These are phyloP conservation scores for Halcyon smyrnensis DNA, from an alignment of 2,797 vertebrate species.

Conservation along the genomic window DNA sequence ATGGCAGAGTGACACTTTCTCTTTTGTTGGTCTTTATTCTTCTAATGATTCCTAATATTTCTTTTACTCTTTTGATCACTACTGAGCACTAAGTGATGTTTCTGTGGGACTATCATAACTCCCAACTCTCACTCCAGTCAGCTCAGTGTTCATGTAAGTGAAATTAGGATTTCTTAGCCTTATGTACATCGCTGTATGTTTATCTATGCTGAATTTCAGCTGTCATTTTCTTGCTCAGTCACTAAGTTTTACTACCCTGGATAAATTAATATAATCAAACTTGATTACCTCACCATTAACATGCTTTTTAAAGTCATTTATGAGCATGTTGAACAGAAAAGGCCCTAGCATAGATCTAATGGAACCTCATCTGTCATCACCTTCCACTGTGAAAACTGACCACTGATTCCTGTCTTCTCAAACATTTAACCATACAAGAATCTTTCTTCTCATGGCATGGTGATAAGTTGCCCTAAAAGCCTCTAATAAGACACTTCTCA, in stretches of 20 bases:
- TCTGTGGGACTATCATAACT: not conserved
- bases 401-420: not conserved
- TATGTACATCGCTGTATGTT: not conserved
- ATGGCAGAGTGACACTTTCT: not conserved
- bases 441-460: not conserved
- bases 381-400: not conserved
- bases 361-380: not conserved
- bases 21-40: not conserved
- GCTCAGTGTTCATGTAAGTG: not conserved
- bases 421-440: not conserved
- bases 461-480: not conserved
- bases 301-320: not conserved
- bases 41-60: not conserved
- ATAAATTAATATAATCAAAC: conserved; percentile 31
- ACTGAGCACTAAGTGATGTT: not conserved
- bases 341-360: not conserved
- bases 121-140: not conserved
- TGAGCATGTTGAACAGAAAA: not conserved
- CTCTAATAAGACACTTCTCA: not conserved
- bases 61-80: conserved; percentile 5
- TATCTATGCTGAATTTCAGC: conserved; percentile 25
- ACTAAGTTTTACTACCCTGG: conserved; percentile 33
- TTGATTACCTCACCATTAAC: not conserved
- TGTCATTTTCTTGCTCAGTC: conserved; percentile 41
- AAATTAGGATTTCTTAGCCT: conserved; percentile 18